Conservation (phyloP, 2,888 invertebrate genomes). For the Athalia cordata region DNA sequence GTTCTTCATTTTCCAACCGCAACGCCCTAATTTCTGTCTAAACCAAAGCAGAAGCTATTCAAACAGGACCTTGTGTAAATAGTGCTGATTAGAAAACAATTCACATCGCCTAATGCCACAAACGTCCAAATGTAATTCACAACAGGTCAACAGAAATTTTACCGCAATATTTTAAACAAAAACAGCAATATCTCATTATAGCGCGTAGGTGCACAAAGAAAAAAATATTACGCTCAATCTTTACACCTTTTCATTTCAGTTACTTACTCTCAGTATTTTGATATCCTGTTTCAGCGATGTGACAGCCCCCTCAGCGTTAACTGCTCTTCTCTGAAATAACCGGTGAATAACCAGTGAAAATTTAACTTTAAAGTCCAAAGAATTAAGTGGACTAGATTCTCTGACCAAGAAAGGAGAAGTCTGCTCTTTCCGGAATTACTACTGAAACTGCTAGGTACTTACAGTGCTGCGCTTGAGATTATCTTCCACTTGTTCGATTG, state of each 20-base stretch:
- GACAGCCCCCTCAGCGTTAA: conserved; percentile 79
- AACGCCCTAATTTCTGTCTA: conserved; percentile 75
- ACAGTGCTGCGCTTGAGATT: conserved; percentile 78
- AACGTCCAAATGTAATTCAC: background rate
- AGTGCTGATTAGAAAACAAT: conserved; percentile 17
- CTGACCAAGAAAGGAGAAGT: too few species aligned
- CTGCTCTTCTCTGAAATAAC: conserved; percentile 77
- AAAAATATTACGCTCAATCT: background rate
- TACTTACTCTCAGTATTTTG: conserved; percentile 80
- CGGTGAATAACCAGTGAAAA: conserved; percentile 15
- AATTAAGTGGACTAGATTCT: too few species aligned
- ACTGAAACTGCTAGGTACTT: conserved; percentile 55
- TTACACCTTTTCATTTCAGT: background rate
- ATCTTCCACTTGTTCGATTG: conserved; percentile 78
- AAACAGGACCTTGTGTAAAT: conserved; percentile 27
- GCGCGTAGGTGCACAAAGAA: background rate
- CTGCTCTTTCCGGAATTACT: too few species aligned
- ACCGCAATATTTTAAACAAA: background rate
- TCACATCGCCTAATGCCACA: background rate
- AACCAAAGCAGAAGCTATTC: conserved; percentile 53
- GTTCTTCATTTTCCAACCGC: conserved; percentile 75
- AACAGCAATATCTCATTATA: too few species aligned
- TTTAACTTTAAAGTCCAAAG: background rate
- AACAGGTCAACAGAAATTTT: background rate
- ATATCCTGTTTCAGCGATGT: conserved; percentile 82